phyloP scores from a whole-genome alignment of 2,888 invertebrate genomes.

The Electrophaes corylata region DNA sequence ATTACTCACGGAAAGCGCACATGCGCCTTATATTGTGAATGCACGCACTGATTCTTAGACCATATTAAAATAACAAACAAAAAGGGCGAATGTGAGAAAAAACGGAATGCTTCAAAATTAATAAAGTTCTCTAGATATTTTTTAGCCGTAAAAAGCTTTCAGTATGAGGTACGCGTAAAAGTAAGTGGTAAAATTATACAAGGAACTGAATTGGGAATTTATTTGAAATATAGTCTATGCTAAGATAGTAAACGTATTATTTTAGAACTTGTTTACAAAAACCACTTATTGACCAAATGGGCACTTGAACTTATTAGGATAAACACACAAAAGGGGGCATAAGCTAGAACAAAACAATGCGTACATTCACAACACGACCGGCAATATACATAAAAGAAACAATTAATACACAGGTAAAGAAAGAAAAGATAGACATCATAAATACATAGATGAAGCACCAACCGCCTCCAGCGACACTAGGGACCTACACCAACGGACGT shows the following conservation, averaged over 20 bases:
- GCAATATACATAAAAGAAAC: slow-evolving; percentile 64
- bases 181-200: neutral
- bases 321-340: neutral
- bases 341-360: slow-evolving; percentile 43
- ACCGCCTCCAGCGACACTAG: slow-evolving; percentile 72
- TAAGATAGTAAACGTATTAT: neutral
- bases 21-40: slow-evolving; percentile 62
- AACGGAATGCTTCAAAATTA: neutral
- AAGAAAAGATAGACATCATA: slow-evolving; percentile 63
- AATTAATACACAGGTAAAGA: slow-evolving; percentile 68
- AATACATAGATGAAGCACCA: slow-evolving; percentile 82
- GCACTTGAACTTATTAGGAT: neutral
- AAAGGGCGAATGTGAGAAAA: neutral
- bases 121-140: too few relatives aligned
- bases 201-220: too few relatives aligned
- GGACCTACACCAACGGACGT: slow-evolving; percentile 71
- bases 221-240: too few relatives aligned
- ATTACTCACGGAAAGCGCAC: slow-evolving; percentile 75
- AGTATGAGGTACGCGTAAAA: too few relatives aligned
- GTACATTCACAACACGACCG: slow-evolving; percentile 76
- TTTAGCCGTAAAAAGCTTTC: too few relatives aligned
- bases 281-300: neutral
- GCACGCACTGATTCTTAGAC: slow-evolving; percentile 50
- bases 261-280: neutral
- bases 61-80: neutral